Evolutionary conservation across 2,888 invertebrate species (phyloP).

Genomic region (Cheilosia impressa): DNA sequence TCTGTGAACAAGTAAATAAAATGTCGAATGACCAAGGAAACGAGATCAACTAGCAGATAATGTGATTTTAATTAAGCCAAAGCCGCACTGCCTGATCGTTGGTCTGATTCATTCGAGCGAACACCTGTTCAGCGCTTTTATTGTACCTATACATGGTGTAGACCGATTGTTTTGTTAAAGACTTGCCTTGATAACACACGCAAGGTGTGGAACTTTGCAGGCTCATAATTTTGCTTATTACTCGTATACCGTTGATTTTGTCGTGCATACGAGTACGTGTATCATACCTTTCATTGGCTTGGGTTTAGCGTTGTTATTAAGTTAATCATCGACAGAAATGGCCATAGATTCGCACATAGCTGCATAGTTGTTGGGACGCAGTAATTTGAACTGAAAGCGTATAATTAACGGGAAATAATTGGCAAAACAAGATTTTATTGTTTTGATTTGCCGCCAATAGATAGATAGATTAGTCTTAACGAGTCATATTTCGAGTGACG

Average conservation of each 20-base stretch:
- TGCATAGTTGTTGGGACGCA: conserved; percentile 6
- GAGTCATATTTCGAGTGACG: too few species aligned
- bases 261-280: not conserved
- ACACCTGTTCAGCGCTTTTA: conserved; percentile 25
- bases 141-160: conserved; percentile 5
- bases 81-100: conserved; percentile 1
- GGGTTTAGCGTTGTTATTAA: conserved; percentile 38
- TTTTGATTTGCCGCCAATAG: too few species aligned
- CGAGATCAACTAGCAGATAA: conserved; percentile 29
- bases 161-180: not conserved
- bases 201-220: not conserved
- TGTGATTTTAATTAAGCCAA: conserved; percentile 26
- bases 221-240: not conserved
- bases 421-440: too few species aligned
- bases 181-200: conserved; percentile 7
- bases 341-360: conserved; percentile 1
- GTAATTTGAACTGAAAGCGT: conserved; percentile 24
- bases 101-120: conserved; percentile 31
- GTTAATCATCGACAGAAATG: conserved; percentile 13
- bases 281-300: conserved; percentile 4
- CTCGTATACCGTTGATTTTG: not conserved
- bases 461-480: too few species aligned
- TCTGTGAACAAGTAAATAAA: not conserved
- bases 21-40: conserved; percentile 19
- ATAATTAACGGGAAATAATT: conserved; percentile 26